Evolutionary conservation across 2,888 invertebrate species (phyloP), one percentile per base, ranked within the genome.

Genomic region (Drosophila paracracens): DNA sequence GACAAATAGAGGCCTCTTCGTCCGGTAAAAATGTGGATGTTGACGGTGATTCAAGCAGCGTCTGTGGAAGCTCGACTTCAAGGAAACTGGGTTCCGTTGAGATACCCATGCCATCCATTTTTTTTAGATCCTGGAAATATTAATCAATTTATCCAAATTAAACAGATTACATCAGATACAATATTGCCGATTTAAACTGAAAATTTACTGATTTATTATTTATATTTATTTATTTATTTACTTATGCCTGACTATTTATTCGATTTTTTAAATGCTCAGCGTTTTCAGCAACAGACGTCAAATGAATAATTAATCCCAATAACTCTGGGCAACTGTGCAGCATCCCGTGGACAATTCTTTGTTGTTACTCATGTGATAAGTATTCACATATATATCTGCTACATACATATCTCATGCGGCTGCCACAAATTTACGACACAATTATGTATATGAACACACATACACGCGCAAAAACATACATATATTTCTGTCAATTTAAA

Each of bases 1-100:
- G 94, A 89, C 95, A 96, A 81, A 95, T 96, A 58, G 96, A 96
- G 2, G 95, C 95, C 81, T 95, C 94, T 75, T 96, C 96, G 70
- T 95, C 96, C 48, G 92, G 92, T 38, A 93, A 68, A 80, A 93
- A 93, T 38, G 92, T 93, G 2, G 93, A 92, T 38, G 91, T 91
- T 6, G 93, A 93, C 16, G 93, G 92, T 16, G 93, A 93, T 74
- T 92, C 92, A 25, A 91, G 91, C 4, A 93, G 76, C 1, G 91
- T 88, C 51, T 73, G 81, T 13, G 92, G 91, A 65, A 93, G 76
- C 72, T 92, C 91, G 46, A 93, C 92, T 75, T 92, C 91, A 18
- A 93, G 76, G 56, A 93, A 82, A 57, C 89, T 82, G 40, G 92
- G 91, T 81, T 93, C 92, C 52, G 92, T 92, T 33, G 92, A 92